Evolutionary conservation across 1,140 invertebrate species (phyloP), one percentile per base, ranked within the genome.

Genomic region (Venustaconcha ellipsiformis): DNA sequence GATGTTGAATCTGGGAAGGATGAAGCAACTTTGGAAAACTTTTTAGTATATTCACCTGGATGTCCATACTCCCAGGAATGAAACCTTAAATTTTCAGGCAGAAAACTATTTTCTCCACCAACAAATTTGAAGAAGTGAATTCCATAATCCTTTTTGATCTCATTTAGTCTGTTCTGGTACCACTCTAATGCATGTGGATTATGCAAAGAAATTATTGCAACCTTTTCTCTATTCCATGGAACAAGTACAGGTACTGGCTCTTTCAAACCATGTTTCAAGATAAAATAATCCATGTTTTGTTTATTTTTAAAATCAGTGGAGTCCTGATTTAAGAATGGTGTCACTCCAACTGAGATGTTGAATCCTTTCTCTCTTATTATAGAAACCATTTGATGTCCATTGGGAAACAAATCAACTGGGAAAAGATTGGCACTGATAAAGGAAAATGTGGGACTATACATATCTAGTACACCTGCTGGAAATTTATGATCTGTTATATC

Each of bases 371-470:
- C 80, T 79, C 95, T 94, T 0, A 96, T 78, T 30, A 92, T 83
- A 2, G 90, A 79, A 2, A 91, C 76, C 80, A 90, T 79, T 18
- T 67, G 92, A 0, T 93, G 93, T 15, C 95, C 92, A 79, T 95
- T 90, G 0, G 93, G 92, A 87, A 97, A 97, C 84, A 94, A 95
- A 82, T 95, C 92, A 78, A 96, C 94, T 17, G 89, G 90, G 13
- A 94, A 89, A 15, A 94, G 94, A 6, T 95, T 96, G 82, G 96
- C 96, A 83, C 95, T 95, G 18, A 92, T 92, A 87, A 96, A 95
- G 95, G 95, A 97, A 8, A 94, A 92, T 84, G 96, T 95, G 83
- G 97, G 96, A 60, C 97, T 94, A 90, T 96, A 95, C 11, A 97
- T 80, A 80, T 72, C 70, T 95, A 95, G 72, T 94, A 96, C 95